These are phyloP conservation scores for Dryoscopus gambensis DNA, from an alignment of 2,113 vertebrate genomes.

Conservation along the genomic window DNA sequence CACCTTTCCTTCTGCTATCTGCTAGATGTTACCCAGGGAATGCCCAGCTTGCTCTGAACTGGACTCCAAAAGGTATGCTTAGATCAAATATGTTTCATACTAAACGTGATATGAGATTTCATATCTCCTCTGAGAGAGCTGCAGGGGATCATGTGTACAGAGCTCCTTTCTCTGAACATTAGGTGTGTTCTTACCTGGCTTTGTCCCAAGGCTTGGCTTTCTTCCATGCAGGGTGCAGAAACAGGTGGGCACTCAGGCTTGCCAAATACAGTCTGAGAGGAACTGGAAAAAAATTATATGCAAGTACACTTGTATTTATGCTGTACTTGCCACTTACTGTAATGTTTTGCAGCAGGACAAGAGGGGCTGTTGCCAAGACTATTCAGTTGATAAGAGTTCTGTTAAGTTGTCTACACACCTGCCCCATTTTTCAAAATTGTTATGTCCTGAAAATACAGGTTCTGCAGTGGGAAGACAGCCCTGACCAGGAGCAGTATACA, in stretches of 20 bases:
- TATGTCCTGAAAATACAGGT: not conserved
- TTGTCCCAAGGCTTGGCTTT: not conserved
- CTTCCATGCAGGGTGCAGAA: not conserved
- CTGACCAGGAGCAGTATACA: not conserved
- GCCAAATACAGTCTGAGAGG: not conserved
- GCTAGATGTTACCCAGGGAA: not conserved
- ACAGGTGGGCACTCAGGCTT: not conserved
- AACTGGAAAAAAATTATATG: not conserved
- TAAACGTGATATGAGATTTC: not conserved
- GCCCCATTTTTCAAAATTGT: not conserved
- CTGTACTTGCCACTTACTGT: not conserved
- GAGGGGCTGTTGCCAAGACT: not conserved
- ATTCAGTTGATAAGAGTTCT: not conserved
- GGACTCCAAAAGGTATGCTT: not conserved
- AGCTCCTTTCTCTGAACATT: not conserved
- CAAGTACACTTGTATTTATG: not conserved
- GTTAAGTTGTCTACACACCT: not conserved
- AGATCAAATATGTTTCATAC: not conserved
- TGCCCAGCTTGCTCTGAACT: not conserved
- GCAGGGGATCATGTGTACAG: not conserved
- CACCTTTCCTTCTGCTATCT: not conserved
- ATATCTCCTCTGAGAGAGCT: not conserved
- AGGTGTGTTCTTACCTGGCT: conserved; percentile 34
- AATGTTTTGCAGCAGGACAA: not conserved
- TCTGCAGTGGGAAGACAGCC: not conserved